phyloP scores from a whole-genome alignment of 1,140 invertebrate species.

The Drosophila murphyi region DNA sequence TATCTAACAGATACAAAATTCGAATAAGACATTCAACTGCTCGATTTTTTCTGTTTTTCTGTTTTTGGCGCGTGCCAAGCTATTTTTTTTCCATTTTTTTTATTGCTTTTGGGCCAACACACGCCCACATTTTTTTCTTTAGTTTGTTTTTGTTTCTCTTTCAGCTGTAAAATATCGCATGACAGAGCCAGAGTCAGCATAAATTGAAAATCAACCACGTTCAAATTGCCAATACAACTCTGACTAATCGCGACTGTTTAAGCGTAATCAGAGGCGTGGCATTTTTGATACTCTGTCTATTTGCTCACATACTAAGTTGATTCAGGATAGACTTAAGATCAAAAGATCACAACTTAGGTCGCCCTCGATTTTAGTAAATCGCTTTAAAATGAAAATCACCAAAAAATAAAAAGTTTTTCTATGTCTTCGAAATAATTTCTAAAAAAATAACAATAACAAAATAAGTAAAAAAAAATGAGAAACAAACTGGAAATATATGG shows the following conservation, averaged over 20 bases:
- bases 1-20: slow-evolving; percentile 62
- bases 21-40: slow-evolving; percentile 69
- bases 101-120: slow-evolving; percentile 48
- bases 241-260: slow-evolving; percentile 11
- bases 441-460: no score
- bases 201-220: slow-evolving; percentile 3
- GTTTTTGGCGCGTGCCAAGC: not conserved
- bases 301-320: no score
- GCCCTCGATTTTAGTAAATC: no score
- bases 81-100: slow-evolving; percentile 2
- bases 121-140: slow-evolving; percentile 60
- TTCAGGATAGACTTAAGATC: no score
- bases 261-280: slow-evolving; percentile 12
- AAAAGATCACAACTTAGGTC: no score
- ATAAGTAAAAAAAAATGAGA: no score
- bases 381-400: no score
- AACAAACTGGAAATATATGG: no score
- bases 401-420: no score
- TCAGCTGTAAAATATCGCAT: slow-evolving; percentile 40
- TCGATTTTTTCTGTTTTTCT: not conserved
- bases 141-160: not conserved
- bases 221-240: slow-evolving; percentile 16
- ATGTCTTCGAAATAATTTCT: no score
- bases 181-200: slow-evolving; percentile 25
- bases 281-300: not conserved